Evolutionary conservation across 1,140 invertebrate species (phyloP).

Genomic region (Myzus persicae): DNA sequence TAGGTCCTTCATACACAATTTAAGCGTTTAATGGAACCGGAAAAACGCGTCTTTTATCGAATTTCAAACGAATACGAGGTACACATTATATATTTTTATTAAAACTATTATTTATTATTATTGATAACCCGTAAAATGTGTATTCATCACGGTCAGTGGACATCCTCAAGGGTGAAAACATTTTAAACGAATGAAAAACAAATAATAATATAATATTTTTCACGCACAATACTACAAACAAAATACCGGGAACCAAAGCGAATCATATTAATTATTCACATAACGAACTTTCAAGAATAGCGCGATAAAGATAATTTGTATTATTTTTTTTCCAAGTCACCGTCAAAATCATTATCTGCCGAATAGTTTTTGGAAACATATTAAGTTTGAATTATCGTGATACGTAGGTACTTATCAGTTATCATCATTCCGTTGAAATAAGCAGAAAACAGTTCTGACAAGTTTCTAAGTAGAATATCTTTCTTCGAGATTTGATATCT

Average conservation of each 20-base stretch:
- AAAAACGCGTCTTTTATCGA: slow-evolving; percentile 1
- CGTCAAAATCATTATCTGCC: not conserved
- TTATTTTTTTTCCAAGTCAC: not conserved
- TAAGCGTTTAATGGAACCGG: not conserved
- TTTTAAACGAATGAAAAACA: not conserved
- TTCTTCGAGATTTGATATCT: not conserved
- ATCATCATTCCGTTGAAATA: not conserved
- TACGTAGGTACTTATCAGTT: not conserved
- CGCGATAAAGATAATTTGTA: not conserved
- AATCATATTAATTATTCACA: not conserved
- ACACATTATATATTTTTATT: not conserved
- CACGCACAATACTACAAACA: not conserved
- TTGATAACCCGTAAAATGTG: not conserved
- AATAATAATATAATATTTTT: not conserved
- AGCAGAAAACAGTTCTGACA: not conserved
- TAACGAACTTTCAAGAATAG: slow-evolving; percentile 24
- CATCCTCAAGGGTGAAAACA: not conserved
- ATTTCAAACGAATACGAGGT: not conserved
- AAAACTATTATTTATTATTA: not conserved
- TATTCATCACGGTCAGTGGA: not conserved
- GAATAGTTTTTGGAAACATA: slow-evolving; percentile 15
- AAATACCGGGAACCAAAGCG: not conserved
- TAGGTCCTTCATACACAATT: not conserved
- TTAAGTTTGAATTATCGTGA: not conserved
- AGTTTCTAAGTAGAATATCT: not conserved